Evolutionary conservation across 2,113 vertebrate species (phyloP).

Genomic region (Saccopteryx bilineata): DNA sequence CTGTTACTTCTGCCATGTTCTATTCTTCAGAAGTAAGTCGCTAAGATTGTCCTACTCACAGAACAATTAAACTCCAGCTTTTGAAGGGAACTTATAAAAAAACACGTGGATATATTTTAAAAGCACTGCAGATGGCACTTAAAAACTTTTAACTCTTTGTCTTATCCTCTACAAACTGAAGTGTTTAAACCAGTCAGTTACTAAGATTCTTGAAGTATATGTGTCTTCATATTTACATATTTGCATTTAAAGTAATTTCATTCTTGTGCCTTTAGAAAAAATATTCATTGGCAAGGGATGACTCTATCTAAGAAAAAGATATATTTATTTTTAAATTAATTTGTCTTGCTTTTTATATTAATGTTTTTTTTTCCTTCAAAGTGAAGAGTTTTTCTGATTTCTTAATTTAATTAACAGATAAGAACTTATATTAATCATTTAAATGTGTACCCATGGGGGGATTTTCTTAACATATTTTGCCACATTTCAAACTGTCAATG

Average conservation of each 20-base stretch:
- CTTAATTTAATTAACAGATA: not conserved
- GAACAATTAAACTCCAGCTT: not conserved
- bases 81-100: not conserved
- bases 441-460: not conserved
- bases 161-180: not conserved
- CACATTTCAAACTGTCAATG: conserved; percentile 1
- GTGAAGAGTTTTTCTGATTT: not conserved
- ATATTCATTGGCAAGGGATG: not conserved
- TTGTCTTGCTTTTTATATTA: not conserved
- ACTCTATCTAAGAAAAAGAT: not conserved
- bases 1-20: not conserved
- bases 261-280: not conserved
- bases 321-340: not conserved
- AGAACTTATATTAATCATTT: not conserved
- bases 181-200: not conserved
- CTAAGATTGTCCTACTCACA: not conserved
- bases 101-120: not conserved
- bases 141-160: not conserved
- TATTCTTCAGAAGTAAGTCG: not conserved
- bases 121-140: not conserved
- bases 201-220: not conserved
- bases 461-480: conserved; percentile 11
- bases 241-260: not conserved
- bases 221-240: not conserved
- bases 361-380: not conserved